Evolutionary conservation across 2,797 vertebrate species (phyloP).

Genomic region (Perodicticus potto): DNA sequence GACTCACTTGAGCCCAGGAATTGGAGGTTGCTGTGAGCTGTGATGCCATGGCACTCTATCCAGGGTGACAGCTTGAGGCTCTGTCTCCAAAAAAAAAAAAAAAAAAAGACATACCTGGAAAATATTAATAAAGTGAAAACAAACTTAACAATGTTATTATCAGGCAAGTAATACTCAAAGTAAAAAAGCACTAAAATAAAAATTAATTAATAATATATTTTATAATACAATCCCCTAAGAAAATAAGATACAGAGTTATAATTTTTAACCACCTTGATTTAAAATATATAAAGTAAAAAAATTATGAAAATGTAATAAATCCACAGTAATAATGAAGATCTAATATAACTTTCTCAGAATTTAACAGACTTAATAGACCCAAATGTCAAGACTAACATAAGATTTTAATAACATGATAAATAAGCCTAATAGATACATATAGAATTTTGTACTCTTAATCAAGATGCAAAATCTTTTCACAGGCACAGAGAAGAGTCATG

Average conservation of each 20-base stretch:
- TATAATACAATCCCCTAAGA: not conserved
- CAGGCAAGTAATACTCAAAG: not conserved
- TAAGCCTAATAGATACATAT: not conserved
- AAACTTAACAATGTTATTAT: not conserved
- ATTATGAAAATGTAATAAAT: not conserved
- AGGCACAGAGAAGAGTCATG: not conserved
- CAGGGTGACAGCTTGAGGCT: no score
- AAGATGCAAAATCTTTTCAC: not conserved
- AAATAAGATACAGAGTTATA: not conserved
- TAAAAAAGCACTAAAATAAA: not conserved
- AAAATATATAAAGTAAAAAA: constrained; percentile 30
- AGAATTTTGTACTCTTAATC: not conserved
- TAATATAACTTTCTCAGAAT: not conserved
- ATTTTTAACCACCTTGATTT: not conserved
- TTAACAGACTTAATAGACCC: not conserved
- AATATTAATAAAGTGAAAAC: constrained; percentile 15
- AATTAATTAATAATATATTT: not conserved
- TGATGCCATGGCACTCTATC: no score
- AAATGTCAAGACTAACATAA: not conserved
- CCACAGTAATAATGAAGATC: not conserved
- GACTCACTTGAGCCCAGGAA: no score
- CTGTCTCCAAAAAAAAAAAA: no score
- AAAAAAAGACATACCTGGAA: no score
- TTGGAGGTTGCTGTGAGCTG: no score
- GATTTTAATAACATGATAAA: not conserved